Evolutionary conservation across 2,888 invertebrate species (phyloP), one percentile per base, ranked within the genome.

Genomic region (Patella depressa): DNA sequence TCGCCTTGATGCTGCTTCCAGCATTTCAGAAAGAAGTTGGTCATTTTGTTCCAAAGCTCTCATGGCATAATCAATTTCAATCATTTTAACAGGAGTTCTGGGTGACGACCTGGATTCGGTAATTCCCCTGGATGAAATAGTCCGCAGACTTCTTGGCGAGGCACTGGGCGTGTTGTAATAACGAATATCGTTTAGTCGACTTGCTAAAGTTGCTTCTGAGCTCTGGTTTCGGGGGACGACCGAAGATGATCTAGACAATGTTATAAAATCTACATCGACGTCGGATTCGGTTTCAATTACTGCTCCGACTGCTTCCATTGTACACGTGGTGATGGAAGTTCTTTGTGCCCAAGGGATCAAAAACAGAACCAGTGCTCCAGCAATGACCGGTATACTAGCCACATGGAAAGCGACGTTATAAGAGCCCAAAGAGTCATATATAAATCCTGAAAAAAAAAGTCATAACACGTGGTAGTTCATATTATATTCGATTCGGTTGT

Each of bases 321-420:
- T 77, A 76, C 85, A 82, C 14, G 82, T 78, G 3, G 75, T 75
- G 19, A 75, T 71, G 14, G 86, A 83, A 7, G 88, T 88, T 15
- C 86, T 80, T 80, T 88, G 86, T 11, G 88, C 88, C 88, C 88
- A 89, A 1, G 88, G 88, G 29, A 89, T 85, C 45, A 88, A 81
- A 76, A 89, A 87, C 29, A 89, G 78, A 2, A 88, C 73, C 12
- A 86, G 71, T 11, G 87, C 85, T 11, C 88, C 88, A 5, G 75
- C 34, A 11, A 89, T 81, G 55, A 88, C 82, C 0, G 88, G 87
- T 17, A 88, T 77, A 9, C 87, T 88, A 15, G 88, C 87, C 72
- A 87, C 82, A 76, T 89, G 88, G 78, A 89, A 89, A 2, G 88
- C 83, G 11, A 88, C 14, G 74, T 87, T 79, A 79, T 89, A 89